Evolutionary conservation across 2,113 vertebrate species (phyloP).

Genomic region (Equus przewalskii): DNA sequence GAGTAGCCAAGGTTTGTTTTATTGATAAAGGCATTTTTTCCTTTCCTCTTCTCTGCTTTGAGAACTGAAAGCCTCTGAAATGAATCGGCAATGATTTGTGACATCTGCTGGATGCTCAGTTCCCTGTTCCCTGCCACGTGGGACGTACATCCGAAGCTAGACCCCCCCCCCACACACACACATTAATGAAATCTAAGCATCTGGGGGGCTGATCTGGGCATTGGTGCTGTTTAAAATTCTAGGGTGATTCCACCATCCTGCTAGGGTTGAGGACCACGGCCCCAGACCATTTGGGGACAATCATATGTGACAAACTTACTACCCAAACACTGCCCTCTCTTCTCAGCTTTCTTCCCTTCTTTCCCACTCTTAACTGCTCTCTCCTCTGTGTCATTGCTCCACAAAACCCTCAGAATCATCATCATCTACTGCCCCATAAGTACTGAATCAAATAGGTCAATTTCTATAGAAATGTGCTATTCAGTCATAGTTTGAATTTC

Average conservation of each 20-base stretch:
- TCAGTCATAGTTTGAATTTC: background rate
- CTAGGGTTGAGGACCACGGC: background rate
- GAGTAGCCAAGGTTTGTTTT: background rate
- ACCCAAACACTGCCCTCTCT: background rate
- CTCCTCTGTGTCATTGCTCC: background rate
- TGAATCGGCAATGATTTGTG: background rate
- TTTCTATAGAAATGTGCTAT: background rate
- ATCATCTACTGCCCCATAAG: background rate
- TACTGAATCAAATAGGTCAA: background rate
- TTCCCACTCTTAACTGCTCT: background rate
- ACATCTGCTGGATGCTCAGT: background rate
- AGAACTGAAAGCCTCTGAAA: background rate
- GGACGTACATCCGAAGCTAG: background rate
- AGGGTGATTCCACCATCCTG: accelerated
- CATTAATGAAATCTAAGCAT: background rate
- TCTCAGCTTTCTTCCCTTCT: background rate
- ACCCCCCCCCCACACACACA: too few relatives aligned
- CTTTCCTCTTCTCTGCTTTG: background rate
- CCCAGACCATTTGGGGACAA: background rate
- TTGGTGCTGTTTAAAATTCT: background rate
- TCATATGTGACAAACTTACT: background rate
- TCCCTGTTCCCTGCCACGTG: background rate
- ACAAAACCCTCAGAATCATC: background rate
- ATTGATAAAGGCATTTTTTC: background rate
- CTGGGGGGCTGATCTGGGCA: background rate